Evolutionary conservation across 2,113 vertebrate genomes (phyloP), one percentile per base, ranked within the genome.

Genomic region (Cyprinodon variegatus): DNA sequence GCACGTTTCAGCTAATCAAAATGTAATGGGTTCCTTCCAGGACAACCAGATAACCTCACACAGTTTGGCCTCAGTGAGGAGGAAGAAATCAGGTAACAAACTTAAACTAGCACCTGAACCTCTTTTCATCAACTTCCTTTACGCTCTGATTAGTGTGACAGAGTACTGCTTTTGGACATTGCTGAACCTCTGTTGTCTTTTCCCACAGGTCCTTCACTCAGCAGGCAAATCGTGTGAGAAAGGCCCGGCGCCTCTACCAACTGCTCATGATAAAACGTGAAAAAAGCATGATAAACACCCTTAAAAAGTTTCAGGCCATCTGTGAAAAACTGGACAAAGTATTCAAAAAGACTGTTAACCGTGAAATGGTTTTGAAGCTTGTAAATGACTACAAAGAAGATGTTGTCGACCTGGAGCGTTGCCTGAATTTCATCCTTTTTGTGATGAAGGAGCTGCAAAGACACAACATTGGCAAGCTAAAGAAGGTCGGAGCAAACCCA

Each of bases 71-170:
- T 88, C 68, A 82, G 62, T 12, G 41, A 81, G 20, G 88, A 90
- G 3, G 89, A 92, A 3, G 79, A 91, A 80, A 82, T 72, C 61
- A 89, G 88, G 93, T 93, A 89, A 86, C 39, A 22, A 36, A 43
- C 15, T 50, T 4, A 50, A 13, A 50, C 29, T 29, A 29, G 29
- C 29, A 29, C 29, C 46, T 50, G 29, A 37, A 37, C 11, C 12
- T 61, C 29, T 11, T 61, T 22, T 37, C 10, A n/a, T 17, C 22
- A 17, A 37, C 14, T 63, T 63, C 14, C 36, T 63, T 63, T 38
- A 1, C 6, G 36, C 29, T 17, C 6, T 14, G 13, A 6, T 39
- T 15, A 2, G 13, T 10, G 36, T 3, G 38, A 15, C 11, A 63
- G 9, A 38, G 15, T 8, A 20, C 17, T 36, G 61, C 15, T 50